phyloP scores from a whole-genome alignment of 2,797 vertebrate species.

The Myiothlypis coronata region DNA sequence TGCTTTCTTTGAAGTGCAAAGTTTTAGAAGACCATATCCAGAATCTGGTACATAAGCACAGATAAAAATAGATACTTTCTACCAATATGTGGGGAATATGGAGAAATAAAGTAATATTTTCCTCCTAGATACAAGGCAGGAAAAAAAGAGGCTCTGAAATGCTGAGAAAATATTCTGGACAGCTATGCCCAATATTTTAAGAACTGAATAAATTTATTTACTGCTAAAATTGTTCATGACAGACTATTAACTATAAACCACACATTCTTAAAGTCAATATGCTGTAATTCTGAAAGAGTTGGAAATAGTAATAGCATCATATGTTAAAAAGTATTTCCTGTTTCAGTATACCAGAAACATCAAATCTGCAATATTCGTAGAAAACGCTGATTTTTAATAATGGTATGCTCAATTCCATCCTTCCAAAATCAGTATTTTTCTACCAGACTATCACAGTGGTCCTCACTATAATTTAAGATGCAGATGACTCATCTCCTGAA shows the following conservation, averaged over 20 bases:
- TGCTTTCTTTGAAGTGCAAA: background rate
- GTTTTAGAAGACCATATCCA: background rate
- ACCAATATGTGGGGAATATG: background rate
- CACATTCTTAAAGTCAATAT: background rate
- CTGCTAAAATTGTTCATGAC: background rate
- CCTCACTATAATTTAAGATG: slow-evolving; percentile 15
- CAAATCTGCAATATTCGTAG: background rate
- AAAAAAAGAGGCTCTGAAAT: background rate
- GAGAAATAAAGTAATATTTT: background rate
- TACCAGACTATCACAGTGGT: background rate
- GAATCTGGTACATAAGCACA: background rate
- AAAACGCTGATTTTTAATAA: slow-evolving; percentile 24
- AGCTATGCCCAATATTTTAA: background rate
- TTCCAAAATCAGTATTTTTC: slow-evolving; percentile 1
- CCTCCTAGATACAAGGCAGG: background rate
- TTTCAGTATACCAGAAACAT: background rate
- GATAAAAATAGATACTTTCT: background rate
- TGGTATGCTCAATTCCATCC: background rate
- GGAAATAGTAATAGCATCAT: background rate
- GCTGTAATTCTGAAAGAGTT: background rate
- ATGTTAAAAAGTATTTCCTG: background rate
- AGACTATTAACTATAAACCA: background rate
- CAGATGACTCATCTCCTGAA: slow-evolving; percentile 32
- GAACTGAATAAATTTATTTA: background rate
- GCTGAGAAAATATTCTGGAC: background rate